Base-by-base conservation (phyloP, 2,888 invertebrate genomes). In the Melinaea marsaeus region DNA sequence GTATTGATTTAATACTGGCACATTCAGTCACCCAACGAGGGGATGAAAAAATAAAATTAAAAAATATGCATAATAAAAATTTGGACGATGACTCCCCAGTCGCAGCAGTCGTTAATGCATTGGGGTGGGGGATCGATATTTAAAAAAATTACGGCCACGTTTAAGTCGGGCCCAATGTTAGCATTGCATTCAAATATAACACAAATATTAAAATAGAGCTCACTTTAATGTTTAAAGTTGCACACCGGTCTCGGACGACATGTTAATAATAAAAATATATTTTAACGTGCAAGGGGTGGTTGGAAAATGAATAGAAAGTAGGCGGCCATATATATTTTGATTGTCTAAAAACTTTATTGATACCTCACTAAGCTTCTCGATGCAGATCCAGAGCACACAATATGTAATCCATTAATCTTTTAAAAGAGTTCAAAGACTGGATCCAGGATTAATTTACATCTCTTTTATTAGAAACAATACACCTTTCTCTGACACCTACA, bases 41-140 rank as follows among this genome's bases (percentile, higher is more conserved):
- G 80, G 80, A 84, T 83, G 79, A 75, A 82, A 77, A 87, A 88
- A 86, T 83, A 84, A 88, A 88, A 86, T 86, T 85, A 86, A 88
- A 87, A 88, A 88, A 86, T 88, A 75, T 75, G 75, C 75, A 75
- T 75, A 74, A 74, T 75, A 74, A 88, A 88, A 88, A 86, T 88
- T 85, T 87, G 85, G 85, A 85, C 88, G 86, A 84, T 86, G 84
- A 79, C 83, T 79, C 78, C 79, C 80, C 74, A 51, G 72, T 72
- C 71, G 75, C 69, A 74, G 72, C 77, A 78, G 79, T 74, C 80
- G 72, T 73, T 80, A 79, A 80, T 78, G 77, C 75, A 69, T 74
- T 74, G 74, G 81, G 83, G 81, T 78, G 80, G 78, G 75, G 77
- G 73, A 83, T 84, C 83, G 84, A 84, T 83, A 83, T 81, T 83